phyloP scores from a whole-genome alignment of 2,888 invertebrate species.

The Lasioglossum leucozonium region DNA sequence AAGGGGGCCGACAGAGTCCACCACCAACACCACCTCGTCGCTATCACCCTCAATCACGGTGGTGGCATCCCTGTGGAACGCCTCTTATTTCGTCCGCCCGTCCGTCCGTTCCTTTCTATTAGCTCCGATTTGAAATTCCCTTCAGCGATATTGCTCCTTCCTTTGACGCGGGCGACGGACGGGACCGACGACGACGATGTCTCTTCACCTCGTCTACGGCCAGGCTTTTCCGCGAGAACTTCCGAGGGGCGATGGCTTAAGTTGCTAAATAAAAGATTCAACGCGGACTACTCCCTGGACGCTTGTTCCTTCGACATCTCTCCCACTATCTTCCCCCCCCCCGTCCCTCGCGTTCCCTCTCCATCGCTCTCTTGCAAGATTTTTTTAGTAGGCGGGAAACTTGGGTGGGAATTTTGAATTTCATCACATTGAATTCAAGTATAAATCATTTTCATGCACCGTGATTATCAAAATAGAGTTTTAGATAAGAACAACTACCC shows the following conservation, averaged over 20 bases:
- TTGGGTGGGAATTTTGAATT: too few species aligned
- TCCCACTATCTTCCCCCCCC: background rate
- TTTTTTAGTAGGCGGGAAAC: too few species aligned
- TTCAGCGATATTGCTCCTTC: constrained; percentile 46
- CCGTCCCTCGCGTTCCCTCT: too few species aligned
- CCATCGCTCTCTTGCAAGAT: too few species aligned
- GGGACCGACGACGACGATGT: background rate
- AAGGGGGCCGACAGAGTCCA: constrained; percentile 56
- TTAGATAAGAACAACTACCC: too few species aligned
- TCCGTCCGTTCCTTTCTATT: constrained; percentile 60
- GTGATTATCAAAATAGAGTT: too few species aligned
- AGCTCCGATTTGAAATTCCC: constrained; percentile 58
- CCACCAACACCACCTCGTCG: background rate
- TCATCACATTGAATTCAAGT: too few species aligned
- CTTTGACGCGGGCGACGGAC: background rate
- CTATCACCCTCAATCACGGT: background rate
- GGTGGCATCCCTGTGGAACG: constrained; percentile 45
- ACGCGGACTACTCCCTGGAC: constrained; percentile 27
- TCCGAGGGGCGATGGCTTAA: constrained; percentile 8
- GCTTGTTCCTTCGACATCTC: constrained; percentile 24
- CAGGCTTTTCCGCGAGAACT: background rate
- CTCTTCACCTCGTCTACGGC: background rate
- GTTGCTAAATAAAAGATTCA: constrained; percentile 49
- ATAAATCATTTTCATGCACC: too few species aligned
- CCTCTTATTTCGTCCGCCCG: constrained; percentile 52